A percentile compares a stretch with the other conserved stretches of the same genome.
Conservation (phyloP, 2,888 invertebrate genomes). For the Sinopyrophorus schimmeli region DNA sequence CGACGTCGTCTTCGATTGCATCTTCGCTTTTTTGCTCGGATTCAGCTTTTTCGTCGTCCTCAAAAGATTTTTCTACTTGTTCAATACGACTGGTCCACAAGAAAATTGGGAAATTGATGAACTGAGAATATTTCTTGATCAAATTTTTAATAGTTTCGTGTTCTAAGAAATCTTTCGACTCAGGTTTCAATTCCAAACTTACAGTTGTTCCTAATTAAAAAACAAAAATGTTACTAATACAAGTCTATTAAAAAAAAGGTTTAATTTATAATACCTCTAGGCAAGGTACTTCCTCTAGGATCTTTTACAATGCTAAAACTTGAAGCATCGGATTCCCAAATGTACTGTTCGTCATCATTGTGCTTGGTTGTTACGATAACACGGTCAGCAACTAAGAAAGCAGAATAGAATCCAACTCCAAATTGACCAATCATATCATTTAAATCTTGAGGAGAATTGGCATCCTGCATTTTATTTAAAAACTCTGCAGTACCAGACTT, state of each 20-base stretch:
- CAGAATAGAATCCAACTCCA: conserved; percentile 99
- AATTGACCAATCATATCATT: conserved; percentile 99
- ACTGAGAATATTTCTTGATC: conserved; percentile 98
- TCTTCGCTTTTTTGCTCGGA: conserved; percentile 61
- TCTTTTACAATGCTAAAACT: conserved; percentile 90
- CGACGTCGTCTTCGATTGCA: conserved; percentile 64
- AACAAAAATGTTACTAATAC: conserved; percentile 1
- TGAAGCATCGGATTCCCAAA: conserved; percentile 97
- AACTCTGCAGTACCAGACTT: conserved; percentile 98
- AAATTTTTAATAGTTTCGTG: conserved; percentile 86
- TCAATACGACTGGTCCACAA: conserved; percentile 81
- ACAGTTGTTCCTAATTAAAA: conserved; percentile 50
- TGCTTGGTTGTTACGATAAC: conserved; percentile 96
- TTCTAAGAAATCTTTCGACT: conserved; percentile 95
- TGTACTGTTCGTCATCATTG: conserved; percentile 90
- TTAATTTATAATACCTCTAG: conserved; percentile 64
- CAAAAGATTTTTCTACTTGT: conserved; percentile 72
- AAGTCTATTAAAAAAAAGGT: conserved; percentile 1
- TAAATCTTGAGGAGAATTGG: conserved; percentile 69
- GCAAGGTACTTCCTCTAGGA: conserved; percentile 90
- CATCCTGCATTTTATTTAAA: conserved; percentile 84
- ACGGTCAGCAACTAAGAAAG: conserved; percentile 92
- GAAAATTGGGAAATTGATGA: conserved; percentile 98
- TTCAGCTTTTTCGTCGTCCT: conserved; percentile 59
- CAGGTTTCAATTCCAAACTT: conserved; percentile 92